Conservation (phyloP, 2,888 invertebrate genomes). For the Cheilosia vernalis region DNA sequence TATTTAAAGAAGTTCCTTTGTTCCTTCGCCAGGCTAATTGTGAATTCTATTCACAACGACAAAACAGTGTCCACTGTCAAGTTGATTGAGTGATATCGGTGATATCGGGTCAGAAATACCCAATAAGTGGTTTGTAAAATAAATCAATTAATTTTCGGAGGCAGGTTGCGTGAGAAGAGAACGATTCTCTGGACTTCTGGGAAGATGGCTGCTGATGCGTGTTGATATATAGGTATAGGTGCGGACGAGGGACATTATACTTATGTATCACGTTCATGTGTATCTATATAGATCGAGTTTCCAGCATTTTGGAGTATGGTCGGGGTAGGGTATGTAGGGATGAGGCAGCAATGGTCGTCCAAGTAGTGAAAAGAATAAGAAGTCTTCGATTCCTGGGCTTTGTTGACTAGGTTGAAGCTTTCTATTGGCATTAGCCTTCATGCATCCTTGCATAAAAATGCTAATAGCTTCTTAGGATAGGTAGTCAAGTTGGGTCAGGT, state of each 20-base stretch:
- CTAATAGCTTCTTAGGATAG: too few relatives aligned
- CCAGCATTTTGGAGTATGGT: too few relatives aligned
- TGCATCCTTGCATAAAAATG: too few relatives aligned
- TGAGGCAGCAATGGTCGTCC: too few relatives aligned
- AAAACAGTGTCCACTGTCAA: slow-evolving; percentile 58
- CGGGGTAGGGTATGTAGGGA: too few relatives aligned
- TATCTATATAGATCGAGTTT: too few relatives aligned
- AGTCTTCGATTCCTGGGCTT: too few relatives aligned
- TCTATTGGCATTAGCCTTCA: too few relatives aligned
- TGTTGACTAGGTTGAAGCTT: too few relatives aligned
- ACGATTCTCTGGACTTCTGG: slow-evolving; percentile 9
- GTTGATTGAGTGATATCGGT: slow-evolving; percentile 71
- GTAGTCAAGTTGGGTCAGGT: too few relatives aligned
- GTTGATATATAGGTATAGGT: neutral
- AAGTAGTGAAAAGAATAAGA: too few relatives aligned
- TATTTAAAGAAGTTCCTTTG: slow-evolving; percentile 51
- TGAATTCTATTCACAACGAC: slow-evolving; percentile 52
- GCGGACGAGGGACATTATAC: neutral
- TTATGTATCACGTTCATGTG: slow-evolving; percentile 9
- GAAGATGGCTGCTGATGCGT: neutral
- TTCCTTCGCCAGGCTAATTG: slow-evolving; percentile 50
- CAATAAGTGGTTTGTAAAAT: slow-evolving; percentile 59
- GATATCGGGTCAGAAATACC: slow-evolving; percentile 42
- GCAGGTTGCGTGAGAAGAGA: slow-evolving; percentile 46
- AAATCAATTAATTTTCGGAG: slow-evolving; percentile 64